Evolutionary conservation across 2,113 vertebrate genomes (phyloP).

Genomic region (Grallaria varia): DNA sequence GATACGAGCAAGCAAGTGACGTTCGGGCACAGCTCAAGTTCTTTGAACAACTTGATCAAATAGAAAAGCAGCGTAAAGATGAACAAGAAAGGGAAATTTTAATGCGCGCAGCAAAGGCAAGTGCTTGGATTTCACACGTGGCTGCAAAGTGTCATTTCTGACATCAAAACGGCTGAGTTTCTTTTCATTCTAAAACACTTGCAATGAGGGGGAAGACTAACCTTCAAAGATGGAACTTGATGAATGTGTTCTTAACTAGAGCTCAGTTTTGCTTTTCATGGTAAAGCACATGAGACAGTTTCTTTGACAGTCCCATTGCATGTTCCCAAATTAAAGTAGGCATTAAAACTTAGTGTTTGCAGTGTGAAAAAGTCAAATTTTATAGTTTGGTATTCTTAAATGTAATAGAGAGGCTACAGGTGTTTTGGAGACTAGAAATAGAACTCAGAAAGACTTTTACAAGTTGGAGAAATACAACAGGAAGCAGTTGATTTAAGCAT

Average conservation of each 20-base stretch:
- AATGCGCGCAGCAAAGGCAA: conserved; percentile 93
- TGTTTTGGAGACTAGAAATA: background rate
- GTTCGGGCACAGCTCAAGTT: conserved; percentile 93
- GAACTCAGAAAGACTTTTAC: background rate
- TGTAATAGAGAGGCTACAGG: background rate
- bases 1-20: conserved; percentile 86
- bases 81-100: conserved; percentile 92
- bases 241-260: background rate
- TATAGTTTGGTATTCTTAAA: background rate
- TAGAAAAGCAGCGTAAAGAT: conserved; percentile 93
- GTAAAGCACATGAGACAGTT: background rate
- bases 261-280: background rate
- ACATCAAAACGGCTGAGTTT: conserved; percentile 5
- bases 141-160: conserved; percentile 1
- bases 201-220: background rate
- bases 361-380: background rate
- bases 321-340: background rate
- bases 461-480: background rate
- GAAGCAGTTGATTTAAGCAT: background rate
- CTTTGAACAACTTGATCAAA: conserved; percentile 94
- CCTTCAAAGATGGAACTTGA: background rate
- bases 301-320: background rate
- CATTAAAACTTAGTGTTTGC: background rate
- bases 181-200: background rate
- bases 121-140: conserved; percentile 34